Percentiles rank a stretch among this genome's conserved stretches.
Conservation (phyloP, 2,797 vertebrate genomes). For the Phoebastria nigripes region DNA sequence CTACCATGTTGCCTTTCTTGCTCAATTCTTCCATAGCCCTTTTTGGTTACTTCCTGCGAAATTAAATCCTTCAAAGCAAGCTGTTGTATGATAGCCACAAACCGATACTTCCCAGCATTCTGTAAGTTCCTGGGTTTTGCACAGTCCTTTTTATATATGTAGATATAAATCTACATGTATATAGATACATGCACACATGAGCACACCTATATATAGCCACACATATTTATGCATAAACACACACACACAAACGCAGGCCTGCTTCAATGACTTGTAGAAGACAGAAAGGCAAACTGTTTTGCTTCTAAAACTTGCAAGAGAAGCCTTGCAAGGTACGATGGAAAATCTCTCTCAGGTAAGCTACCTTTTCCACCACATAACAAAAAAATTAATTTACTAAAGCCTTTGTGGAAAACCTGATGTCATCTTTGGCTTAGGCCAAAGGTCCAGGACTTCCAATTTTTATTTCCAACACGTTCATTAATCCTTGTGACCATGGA, state of each 20-base stretch:
- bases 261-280: background rate
- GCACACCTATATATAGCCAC: background rate
- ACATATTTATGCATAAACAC: accelerated
- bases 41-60: background rate
- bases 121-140: background rate
- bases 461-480: background rate
- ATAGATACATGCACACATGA: background rate
- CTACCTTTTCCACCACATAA: background rate
- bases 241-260: background rate
- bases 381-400: background rate
- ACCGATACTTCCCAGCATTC: background rate
- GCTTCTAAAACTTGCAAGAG: background rate
- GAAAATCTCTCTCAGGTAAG: background rate
- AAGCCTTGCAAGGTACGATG: background rate
- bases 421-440: background rate
- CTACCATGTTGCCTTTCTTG: accelerated
- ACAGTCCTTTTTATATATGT: background rate
- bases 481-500: background rate
- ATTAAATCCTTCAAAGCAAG: background rate
- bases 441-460: background rate
- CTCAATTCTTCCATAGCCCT: background rate
- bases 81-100: background rate
- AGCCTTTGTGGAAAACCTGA: background rate
- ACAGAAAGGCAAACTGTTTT: background rate
- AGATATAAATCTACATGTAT: accelerated